Percentiles rank a stretch among this genome's conserved stretches.
These are phyloP conservation scores for Cassiopea andromeda DNA, from an alignment of 30 jellyfish, hydroid and myxozoan genomes.

Conservation along the genomic window DNA sequence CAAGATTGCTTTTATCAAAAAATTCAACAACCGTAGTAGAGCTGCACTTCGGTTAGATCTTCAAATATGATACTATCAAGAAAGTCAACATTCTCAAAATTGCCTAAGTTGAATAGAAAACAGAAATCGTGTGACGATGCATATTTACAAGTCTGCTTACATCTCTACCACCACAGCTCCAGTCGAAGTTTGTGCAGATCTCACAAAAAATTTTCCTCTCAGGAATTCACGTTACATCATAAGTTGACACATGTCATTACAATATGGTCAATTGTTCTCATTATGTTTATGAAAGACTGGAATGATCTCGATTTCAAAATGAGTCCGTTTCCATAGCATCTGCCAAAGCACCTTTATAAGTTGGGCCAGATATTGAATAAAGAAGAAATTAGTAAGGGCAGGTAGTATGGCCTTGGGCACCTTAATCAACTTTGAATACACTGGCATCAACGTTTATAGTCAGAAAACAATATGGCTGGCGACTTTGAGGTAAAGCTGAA, in stretches of 20 bases:
- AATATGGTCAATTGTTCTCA: neutral
- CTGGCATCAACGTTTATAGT: neutral
- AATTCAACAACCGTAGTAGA: too few relatives aligned
- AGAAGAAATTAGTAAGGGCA: neutral
- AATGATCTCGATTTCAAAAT: neutral
- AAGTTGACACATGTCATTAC: slow-evolving; percentile 32
- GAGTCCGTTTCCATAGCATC: slow-evolving; percentile 22
- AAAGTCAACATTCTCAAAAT: too few relatives aligned
- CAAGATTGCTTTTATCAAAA: too few relatives aligned
- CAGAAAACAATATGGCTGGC: slow-evolving; percentile 10
- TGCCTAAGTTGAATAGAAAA: neutral
- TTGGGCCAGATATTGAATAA: neutral
- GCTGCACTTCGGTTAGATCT: too few relatives aligned
- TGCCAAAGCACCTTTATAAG: neutral
- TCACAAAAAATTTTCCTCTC: neutral
- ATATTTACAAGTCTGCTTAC: neutral
- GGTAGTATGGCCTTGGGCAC: neutral
- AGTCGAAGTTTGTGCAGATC: neutral
- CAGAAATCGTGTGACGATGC: neutral
- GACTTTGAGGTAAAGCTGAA: neutral
- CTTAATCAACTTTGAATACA: neutral
- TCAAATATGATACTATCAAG: too few relatives aligned
- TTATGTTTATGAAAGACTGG: neutral
- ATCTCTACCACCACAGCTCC: neutral
- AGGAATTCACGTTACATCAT: slow-evolving; percentile 71